phyloP scores from a whole-genome alignment of 2,888 invertebrate species.

The Abscondita cerata region DNA sequence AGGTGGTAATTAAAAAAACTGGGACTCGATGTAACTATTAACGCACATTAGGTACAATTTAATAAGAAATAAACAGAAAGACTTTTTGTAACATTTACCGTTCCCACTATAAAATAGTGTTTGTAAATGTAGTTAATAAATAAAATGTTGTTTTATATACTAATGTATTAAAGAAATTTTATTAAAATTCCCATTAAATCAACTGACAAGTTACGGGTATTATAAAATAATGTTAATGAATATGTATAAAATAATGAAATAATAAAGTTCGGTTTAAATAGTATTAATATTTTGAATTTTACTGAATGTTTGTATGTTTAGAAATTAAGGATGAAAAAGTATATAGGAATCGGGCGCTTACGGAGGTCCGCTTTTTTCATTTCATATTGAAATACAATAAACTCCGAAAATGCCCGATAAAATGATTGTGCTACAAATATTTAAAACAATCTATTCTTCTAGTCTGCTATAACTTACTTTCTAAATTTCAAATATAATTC shows the following conservation, averaged over 20 bases:
- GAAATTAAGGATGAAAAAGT: slow-evolving; percentile 36
- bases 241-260: slow-evolving; percentile 54
- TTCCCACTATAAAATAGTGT: slow-evolving; percentile 54
- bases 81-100: slow-evolving; percentile 56
- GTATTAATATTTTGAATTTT: slow-evolving; percentile 39
- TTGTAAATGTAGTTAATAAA: slow-evolving; percentile 61
- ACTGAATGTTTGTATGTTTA: slow-evolving; percentile 44
- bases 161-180: slow-evolving; percentile 57
- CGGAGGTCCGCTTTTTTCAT: slow-evolving; percentile 25
- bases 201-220: slow-evolving; percentile 57
- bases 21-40: slow-evolving; percentile 46
- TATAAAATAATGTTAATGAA: slow-evolving; percentile 56
- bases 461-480: slow-evolving; percentile 41
- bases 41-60: slow-evolving; percentile 53
- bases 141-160: slow-evolving; percentile 61
- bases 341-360: slow-evolving; percentile 39
- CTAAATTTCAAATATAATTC: slow-evolving; percentile 46
- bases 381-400: slow-evolving; percentile 27
- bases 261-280: slow-evolving; percentile 51
- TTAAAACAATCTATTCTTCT: slow-evolving; percentile 43
- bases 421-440: slow-evolving; percentile 27
- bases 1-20: slow-evolving; percentile 21
- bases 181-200: slow-evolving; percentile 55
- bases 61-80: slow-evolving; percentile 48
- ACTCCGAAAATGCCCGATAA: slow-evolving; percentile 36